Evolutionary conservation across 2,888 invertebrate species (phyloP).

Genomic region (Callinectes sapidus): DNA sequence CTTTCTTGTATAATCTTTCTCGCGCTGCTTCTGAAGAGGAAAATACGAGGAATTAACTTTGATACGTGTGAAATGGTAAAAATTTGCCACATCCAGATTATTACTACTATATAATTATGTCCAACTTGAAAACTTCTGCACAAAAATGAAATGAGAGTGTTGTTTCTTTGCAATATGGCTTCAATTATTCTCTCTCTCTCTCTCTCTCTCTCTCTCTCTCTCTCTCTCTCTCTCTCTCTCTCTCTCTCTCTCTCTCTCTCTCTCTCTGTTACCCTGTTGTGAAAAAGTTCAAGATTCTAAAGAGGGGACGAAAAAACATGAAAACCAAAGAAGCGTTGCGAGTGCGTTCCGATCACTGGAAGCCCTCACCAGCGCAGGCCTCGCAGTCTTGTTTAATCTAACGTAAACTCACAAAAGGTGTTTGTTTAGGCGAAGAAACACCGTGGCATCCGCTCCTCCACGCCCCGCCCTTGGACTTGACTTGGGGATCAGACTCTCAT

Average conservation of each 20-base stretch:
- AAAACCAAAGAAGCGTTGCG: background rate
- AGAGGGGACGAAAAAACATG: background rate
- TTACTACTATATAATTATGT: background rate
- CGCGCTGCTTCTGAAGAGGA: background rate
- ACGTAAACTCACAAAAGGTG: constrained; percentile 27
- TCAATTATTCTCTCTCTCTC: background rate
- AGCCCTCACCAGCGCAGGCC: background rate
- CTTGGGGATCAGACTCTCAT: background rate
- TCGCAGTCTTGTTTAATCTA: constrained; percentile 12
- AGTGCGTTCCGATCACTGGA: background rate
- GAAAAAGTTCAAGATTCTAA: background rate
- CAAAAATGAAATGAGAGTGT: background rate
- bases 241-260: too few relatives aligned
- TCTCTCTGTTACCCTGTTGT: background rate
- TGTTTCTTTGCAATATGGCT: background rate
- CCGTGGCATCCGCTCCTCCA: background rate
- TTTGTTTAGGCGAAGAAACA: constrained; percentile 18
- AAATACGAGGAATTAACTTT: background rate
- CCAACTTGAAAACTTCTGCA: background rate
- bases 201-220: constrained; percentile 21
- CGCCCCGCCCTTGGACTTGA: background rate
- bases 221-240: background rate
- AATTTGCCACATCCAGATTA: background rate
- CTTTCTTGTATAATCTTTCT: background rate
- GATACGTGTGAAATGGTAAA: background rate